Base-by-base conservation (phyloP, 2,888 invertebrate species). In the Bimastos eiseni region DNA sequence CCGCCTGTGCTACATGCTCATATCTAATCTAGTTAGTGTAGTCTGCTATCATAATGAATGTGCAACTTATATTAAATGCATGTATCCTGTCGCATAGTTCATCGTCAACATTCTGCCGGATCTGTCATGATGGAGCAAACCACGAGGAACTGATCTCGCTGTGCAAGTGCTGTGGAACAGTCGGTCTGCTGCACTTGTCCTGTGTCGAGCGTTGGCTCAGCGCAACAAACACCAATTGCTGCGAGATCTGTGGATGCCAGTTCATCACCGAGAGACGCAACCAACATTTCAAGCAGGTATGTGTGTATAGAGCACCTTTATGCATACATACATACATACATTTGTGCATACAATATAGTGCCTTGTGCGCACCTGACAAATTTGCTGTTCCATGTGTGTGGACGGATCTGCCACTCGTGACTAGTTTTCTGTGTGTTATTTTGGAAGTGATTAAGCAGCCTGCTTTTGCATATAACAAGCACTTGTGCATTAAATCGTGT, bases 161-260 rank as follows among this genome's bases (percentile, higher is more conserved):
- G 0, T 96, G 96, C 93, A 94, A 95, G 92, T 96, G 96, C 93
- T 94, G 93, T 89, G 97, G 97, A 0, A 96, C 97, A 3, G 96
- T 97, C 92, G 97, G 97, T 0, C 96, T 97, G 90, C 96, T 97
- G 24, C 97, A 97, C 94, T 96, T 97, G 4, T 96, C 96, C 91
- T 97, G 97, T 94, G 95, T 97, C 93, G 97, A 97, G 95, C 96
- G 96, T 90, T 97, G 97, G 97, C 95, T 97, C 83, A 95, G 96
- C 36, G 94, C 95, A 6, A 97, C 97, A 3, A 97, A 97, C 94
- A 96, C 97, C 2, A 97, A 97, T 49, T 96, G 96, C 91, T 97
- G 97, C 94, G 97, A 97, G 94, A 95, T 97, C 36, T 97, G 97
- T 94, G 96, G 97, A 36, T 96, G 96, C 89, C 95, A 96, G 90